Percentiles rank a stretch among this genome's conserved stretches.
Evolutionary conservation across 2,888 invertebrate species (phyloP).

Genomic region (Pachydiplax longipennis): DNA sequence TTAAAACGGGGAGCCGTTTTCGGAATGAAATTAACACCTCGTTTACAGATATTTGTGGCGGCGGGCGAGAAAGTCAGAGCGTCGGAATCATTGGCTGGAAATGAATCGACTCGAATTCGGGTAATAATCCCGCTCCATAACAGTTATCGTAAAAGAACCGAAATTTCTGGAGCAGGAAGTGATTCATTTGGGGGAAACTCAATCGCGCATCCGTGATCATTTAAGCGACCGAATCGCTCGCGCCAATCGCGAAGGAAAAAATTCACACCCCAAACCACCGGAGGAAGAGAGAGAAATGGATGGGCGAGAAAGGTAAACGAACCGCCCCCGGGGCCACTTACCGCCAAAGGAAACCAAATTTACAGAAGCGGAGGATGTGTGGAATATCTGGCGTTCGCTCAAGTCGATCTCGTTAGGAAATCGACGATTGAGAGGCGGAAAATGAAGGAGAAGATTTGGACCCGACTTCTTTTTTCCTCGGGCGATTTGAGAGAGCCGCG

Average conservation of each 20-base stretch:
- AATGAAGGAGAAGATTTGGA: not conserved
- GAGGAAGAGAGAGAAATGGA: not conserved
- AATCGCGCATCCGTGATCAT: not conserved
- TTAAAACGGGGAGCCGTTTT: too few species aligned
- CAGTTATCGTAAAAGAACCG: not conserved
- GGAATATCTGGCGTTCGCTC: not conserved
- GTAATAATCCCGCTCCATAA: not conserved
- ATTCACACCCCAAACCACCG: not conserved
- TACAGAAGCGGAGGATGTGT: not conserved
- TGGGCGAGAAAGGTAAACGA: too few species aligned
- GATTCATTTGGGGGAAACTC: not conserved
- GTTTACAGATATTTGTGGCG: too few species aligned
- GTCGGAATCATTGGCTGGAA: not conserved
- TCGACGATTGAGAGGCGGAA: not conserved
- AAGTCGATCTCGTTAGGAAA: not conserved
- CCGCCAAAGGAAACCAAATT: not conserved
- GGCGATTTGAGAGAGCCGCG: not conserved
- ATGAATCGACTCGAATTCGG: not conserved
- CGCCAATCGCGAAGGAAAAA: not conserved
- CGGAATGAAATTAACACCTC: too few species aligned
- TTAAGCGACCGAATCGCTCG: not conserved
- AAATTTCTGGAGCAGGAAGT: too few species aligned
- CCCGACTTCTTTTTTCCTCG: not conserved
- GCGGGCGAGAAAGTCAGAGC: not conserved
- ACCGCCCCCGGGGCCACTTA: not conserved